A percentile compares a stretch with the other conserved stretches of the same genome.
Conservation (phyloP, 2,113 vertebrate species). For the Rhegmatorhina hoffmannsi region DNA sequence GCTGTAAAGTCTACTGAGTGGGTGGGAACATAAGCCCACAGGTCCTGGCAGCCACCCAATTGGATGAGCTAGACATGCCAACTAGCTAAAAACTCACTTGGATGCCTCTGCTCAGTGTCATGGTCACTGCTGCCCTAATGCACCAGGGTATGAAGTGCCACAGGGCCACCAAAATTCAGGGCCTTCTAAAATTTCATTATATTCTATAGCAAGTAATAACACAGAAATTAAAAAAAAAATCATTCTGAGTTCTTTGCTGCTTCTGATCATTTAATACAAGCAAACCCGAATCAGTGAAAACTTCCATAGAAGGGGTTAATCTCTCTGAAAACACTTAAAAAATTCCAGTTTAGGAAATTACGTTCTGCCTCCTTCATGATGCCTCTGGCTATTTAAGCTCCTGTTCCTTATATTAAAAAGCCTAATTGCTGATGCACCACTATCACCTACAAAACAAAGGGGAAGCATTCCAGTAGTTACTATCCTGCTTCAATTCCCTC, state of each 20-base stretch:
- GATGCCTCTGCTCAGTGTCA: accelerated
- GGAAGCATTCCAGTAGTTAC: background rate
- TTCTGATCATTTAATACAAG: background rate
- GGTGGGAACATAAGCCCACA: background rate
- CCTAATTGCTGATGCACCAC: background rate
- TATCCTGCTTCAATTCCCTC: background rate
- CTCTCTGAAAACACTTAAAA: background rate
- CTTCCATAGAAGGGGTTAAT: background rate
- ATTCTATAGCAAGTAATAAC: background rate
- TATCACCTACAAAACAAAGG: background rate
- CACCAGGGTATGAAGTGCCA: accelerated
- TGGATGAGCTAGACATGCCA: background rate
- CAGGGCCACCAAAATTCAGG: background rate
- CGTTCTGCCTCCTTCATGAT: background rate
- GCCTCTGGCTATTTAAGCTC: background rate
- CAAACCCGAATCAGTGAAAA: background rate
- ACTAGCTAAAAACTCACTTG: background rate
- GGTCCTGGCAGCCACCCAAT: background rate
- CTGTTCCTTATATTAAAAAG: background rate
- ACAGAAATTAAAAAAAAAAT: background rate
- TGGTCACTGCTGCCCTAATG: background rate
- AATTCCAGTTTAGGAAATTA: background rate
- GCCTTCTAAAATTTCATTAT: background rate
- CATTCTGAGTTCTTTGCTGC: background rate
- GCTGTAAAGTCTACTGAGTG: background rate